Evolutionary conservation across 1,140 invertebrate species (phyloP).

Genomic region (Cydia strobilella): DNA sequence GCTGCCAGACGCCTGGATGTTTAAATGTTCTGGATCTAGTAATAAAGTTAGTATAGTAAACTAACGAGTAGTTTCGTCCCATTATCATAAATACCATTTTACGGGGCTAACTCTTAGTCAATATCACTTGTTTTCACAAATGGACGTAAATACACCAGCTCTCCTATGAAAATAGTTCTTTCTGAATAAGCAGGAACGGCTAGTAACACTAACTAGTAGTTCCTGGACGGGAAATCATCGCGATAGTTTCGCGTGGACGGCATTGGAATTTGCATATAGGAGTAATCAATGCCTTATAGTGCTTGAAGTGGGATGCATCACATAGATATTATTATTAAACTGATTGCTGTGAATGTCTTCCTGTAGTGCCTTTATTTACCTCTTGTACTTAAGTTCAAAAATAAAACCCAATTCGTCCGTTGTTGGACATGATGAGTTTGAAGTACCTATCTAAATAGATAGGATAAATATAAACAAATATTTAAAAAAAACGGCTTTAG

Average conservation of each 20-base stretch:
- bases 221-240: conserved; percentile 7
- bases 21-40: no score
- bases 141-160: neutral
- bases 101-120: no score
- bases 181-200: neutral
- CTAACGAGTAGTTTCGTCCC: no score
- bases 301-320: conserved; percentile 2
- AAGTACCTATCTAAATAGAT: no score
- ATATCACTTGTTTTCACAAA: neutral
- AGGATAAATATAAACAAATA: no score
- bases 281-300: conserved; percentile 6
- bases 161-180: conserved; percentile 12
- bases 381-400: neutral
- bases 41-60: no score
- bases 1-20: no score
- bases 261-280: conserved; percentile 13
- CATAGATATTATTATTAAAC: neutral
- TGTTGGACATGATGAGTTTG: neutral
- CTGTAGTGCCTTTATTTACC: neutral
- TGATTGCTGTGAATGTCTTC: neutral
- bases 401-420: no score
- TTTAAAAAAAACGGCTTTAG: no score
- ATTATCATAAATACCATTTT: no score
- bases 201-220: neutral
- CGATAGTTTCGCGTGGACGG: neutral